Conservation (phyloP, 2,113 vertebrate species). For the Daphoenositta chrysoptera region DNA sequence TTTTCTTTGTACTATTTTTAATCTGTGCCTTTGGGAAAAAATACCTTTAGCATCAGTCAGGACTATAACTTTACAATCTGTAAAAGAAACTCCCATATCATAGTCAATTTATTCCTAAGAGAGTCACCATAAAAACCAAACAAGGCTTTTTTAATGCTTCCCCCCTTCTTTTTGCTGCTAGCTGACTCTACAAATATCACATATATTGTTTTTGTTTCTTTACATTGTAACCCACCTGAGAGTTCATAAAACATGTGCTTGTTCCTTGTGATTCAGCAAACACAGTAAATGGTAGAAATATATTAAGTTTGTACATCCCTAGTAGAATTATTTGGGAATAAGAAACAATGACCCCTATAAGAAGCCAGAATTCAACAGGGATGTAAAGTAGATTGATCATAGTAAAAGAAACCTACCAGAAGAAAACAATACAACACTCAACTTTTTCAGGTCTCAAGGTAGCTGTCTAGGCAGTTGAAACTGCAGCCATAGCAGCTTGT, state of each 20-base stretch:
- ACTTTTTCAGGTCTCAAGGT: neutral
- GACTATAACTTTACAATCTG: neutral
- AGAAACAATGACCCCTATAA: neutral
- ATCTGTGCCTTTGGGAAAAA: neutral
- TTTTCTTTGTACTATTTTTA: neutral
- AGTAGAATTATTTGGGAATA: slow-evolving; percentile 12
- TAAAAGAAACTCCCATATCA: fast-evolving
- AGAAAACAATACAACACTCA: neutral
- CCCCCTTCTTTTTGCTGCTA: neutral
- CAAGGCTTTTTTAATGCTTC: neutral
- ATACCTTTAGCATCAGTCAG: neutral
- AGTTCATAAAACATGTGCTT: slow-evolving; percentile 16
- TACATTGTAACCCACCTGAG: neutral
- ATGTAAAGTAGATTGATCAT: slow-evolving; percentile 5
- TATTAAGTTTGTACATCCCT: slow-evolving; percentile 21
- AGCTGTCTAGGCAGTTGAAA: neutral
- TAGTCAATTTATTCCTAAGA: neutral
- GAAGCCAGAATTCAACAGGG: slow-evolving; percentile 16
- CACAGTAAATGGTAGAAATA: slow-evolving; percentile 25
- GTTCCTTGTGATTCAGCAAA: neutral
- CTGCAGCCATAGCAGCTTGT: neutral
- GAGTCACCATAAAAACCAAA: neutral
- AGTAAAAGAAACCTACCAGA: neutral
- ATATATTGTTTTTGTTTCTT: slow-evolving; percentile 28
- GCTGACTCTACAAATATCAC: neutral